These are phyloP conservation scores for Neosilurus hyrtlii DNA, from an alignment of 2,797 vertebrate genomes.

Conservation along the genomic window DNA sequence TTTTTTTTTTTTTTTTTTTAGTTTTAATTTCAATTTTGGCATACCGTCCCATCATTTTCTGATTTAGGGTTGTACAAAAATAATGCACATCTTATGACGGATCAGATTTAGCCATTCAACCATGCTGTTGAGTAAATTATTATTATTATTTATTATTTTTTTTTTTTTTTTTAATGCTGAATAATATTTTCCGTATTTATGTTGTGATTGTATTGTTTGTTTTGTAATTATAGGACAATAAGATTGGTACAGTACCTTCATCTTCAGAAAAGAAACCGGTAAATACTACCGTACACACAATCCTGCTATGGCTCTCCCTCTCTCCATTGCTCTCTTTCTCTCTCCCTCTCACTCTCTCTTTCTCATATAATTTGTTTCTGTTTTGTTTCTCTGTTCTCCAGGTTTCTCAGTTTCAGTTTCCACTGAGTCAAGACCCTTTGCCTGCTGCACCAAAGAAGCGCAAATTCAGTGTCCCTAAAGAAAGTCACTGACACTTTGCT, in stretches of 20 bases:
- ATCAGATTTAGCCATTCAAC: neutral
- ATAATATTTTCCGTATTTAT: neutral
- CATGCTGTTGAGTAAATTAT: too few relatives aligned
- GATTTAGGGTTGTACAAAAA: neutral
- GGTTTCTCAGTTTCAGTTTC: constrained; percentile 73
- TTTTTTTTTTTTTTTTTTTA: too few relatives aligned
- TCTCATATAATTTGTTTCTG: neutral
- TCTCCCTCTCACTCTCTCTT: constrained; percentile 39
- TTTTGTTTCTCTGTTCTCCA: constrained; percentile 57
- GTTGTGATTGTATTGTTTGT: constrained; percentile 15
- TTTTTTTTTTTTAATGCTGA: neutral
- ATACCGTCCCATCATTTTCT: too few relatives aligned
- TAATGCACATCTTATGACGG: neutral
- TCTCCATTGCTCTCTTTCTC: constrained; percentile 18
- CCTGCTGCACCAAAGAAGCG: constrained; percentile 68
- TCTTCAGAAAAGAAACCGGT: constrained; percentile 26
- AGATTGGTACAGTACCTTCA: constrained; percentile 1
- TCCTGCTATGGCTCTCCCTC: neutral
- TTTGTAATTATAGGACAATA: constrained; percentile 43
- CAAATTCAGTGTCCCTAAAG: constrained; percentile 87
- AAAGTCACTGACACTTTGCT: constrained; percentile 65
- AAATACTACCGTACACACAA: neutral
- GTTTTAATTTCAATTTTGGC: too few relatives aligned
- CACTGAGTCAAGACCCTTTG: constrained; percentile 76
- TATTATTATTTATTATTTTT: neutral